These are phyloP conservation scores for Physocephala rufipes DNA, from an alignment of 2,888 invertebrate species.

Conservation along the genomic window DNA sequence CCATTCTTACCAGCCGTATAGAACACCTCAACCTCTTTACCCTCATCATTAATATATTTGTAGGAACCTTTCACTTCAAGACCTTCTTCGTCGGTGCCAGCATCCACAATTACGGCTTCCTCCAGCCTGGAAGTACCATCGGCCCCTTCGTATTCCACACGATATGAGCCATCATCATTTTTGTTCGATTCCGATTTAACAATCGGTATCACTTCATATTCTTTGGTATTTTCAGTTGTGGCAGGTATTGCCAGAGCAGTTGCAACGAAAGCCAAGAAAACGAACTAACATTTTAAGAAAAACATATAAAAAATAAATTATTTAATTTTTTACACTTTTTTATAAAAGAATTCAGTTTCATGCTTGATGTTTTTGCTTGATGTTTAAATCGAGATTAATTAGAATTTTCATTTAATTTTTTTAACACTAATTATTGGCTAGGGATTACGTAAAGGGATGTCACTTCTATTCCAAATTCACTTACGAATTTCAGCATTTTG, in stretches of 20 bases:
- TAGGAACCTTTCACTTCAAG: conserved; percentile 60
- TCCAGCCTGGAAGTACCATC: conserved; percentile 59
- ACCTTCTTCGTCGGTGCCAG: conserved; percentile 53
- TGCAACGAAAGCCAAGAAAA: conserved; percentile 41
- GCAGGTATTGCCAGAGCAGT: conserved; percentile 45
- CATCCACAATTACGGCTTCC: conserved; percentile 49
- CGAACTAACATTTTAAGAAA: conserved; percentile 37
- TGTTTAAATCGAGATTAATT: no score
- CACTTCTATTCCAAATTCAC: conserved; percentile 41
- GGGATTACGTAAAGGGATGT: no score
- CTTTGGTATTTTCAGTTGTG: conserved; percentile 25
- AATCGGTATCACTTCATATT: conserved; percentile 50
- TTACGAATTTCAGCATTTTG: conserved; percentile 58
- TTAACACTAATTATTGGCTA: no score
- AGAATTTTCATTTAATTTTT: no score
- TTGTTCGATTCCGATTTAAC: conserved; percentile 54
- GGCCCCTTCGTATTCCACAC: conserved; percentile 49
- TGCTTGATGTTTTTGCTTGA: no score
- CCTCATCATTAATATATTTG: conserved; percentile 57
- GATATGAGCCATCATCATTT: conserved; percentile 56
- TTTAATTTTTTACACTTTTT: no score
- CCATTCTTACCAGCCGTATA: conserved; percentile 64
- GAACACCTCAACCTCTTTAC: conserved; percentile 58
- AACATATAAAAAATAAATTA: no score
- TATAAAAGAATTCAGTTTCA: no score